Conservation (phyloP, 2,888 invertebrate genomes). For the Drosophila kuntzei region DNA sequence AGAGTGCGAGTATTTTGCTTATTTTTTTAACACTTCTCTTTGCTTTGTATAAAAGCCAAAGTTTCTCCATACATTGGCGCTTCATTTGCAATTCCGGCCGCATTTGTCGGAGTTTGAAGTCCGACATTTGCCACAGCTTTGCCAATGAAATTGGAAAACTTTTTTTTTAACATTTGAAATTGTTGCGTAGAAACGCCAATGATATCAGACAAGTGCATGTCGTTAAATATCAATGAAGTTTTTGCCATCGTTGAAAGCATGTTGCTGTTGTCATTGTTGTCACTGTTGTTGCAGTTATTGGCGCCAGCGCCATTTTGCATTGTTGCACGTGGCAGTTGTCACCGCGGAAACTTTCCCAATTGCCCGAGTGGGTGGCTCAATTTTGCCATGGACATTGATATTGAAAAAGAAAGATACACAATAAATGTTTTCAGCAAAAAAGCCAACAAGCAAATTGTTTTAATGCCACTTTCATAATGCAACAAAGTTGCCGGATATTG, state of each 20-base stretch:
- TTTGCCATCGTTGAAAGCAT: constrained; percentile 19
- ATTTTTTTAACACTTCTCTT: constrained; percentile 16
- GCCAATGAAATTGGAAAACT: constrained; percentile 76
- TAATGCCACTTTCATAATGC: constrained; percentile 12
- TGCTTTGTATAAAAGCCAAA: constrained; percentile 34
- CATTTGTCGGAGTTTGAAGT: constrained; percentile 43
- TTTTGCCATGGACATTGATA: constrained; percentile 19
- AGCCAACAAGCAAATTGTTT: constrained; percentile 21
- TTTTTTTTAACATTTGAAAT: constrained; percentile 58
- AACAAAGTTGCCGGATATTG: neutral
- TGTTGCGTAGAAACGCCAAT: constrained; percentile 74
- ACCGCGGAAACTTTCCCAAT: constrained; percentile 46
- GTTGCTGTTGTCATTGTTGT: constrained; percentile 16
- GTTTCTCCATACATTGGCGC: constrained; percentile 63
- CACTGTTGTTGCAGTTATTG: constrained; percentile 33
- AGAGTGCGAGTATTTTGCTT: constrained; percentile 19
- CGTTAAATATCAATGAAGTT: constrained; percentile 68
- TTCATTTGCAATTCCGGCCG: constrained; percentile 72
- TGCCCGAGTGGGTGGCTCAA: constrained; percentile 33
- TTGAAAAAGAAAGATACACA: constrained; percentile 5
- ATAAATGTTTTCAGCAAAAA: constrained; percentile 8
- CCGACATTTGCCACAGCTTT: constrained; percentile 26
- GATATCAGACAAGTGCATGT: constrained; percentile 58
- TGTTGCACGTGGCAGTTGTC: constrained; percentile 63
- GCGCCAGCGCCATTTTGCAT: constrained; percentile 65